phyloP scores from a whole-genome alignment of 2,888 invertebrate genomes.

The Allolobophora icterica region DNA sequence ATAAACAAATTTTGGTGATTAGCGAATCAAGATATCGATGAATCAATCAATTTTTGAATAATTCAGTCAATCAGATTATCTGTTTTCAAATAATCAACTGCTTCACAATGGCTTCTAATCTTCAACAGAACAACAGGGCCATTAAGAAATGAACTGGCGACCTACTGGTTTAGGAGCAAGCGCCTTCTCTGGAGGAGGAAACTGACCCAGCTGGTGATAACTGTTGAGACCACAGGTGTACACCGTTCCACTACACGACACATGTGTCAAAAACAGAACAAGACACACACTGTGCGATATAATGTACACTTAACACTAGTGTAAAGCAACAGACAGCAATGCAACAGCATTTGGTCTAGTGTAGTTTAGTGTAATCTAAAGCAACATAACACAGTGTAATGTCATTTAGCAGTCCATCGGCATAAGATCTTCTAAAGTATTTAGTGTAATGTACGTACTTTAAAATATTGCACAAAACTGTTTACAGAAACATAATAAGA shows the following conservation, averaged over 20 bases:
- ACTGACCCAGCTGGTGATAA: slow-evolving; percentile 73
- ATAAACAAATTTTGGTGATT: not conserved
- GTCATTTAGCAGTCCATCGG: too few species aligned
- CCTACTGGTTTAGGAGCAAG: slow-evolving; percentile 65
- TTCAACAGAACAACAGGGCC: not conserved
- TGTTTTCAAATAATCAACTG: not conserved
- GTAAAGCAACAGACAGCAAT: too few species aligned
- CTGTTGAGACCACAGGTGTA: slow-evolving; percentile 70
- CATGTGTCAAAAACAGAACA: slow-evolving; percentile 25
- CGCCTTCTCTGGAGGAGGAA: slow-evolving; percentile 68
- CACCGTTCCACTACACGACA: slow-evolving; percentile 70
- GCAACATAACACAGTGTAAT: too few species aligned
- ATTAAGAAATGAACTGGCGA: not conserved
- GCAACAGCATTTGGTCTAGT: too few species aligned
- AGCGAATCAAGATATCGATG: not conserved
- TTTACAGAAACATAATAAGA: too few species aligned
- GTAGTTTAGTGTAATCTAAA: too few species aligned
- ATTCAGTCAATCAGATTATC: not conserved
- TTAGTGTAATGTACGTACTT: too few species aligned
- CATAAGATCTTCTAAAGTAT: too few species aligned
- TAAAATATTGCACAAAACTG: too few species aligned
- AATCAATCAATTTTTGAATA: not conserved
- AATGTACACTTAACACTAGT: too few species aligned
- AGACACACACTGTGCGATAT: not conserved
- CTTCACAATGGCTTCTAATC: not conserved